Evolutionary conservation across 2,113 vertebrate genomes (phyloP).

Genomic region (Eubucco bourcierii): DNA sequence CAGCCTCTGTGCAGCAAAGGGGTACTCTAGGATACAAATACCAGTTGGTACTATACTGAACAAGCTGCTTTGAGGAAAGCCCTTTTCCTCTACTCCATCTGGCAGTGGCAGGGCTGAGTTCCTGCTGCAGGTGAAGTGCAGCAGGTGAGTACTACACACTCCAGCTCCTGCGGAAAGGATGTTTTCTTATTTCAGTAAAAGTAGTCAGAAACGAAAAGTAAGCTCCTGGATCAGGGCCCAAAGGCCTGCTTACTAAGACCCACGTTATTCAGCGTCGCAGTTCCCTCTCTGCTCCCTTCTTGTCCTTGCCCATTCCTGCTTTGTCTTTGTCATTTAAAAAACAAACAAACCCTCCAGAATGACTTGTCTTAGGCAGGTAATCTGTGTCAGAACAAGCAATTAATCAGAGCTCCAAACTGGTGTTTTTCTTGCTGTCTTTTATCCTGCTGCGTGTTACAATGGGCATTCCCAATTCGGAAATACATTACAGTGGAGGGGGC

Average conservation of each 20-base stretch:
- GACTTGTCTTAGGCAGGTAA: background rate
- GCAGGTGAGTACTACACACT: rapidly evolving
- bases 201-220: background rate
- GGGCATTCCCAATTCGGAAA: background rate
- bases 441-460: background rate
- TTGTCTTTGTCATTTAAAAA: background rate
- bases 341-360: background rate
- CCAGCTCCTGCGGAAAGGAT: background rate
- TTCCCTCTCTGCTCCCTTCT: background rate
- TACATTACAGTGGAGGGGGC: background rate
- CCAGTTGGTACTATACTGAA: background rate
- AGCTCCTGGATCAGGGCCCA: background rate
- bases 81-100: background rate
- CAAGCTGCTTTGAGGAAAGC: background rate
- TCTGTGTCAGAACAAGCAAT: background rate
- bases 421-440: background rate
- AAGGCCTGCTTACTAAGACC: background rate
- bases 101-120: background rate
- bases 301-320: background rate
- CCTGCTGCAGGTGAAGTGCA: background rate
- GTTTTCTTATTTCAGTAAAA: background rate
- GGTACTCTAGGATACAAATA: background rate
- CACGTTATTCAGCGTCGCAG: background rate
- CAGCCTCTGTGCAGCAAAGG: no score
- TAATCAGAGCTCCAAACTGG: background rate